Percentiles rank a stretch among this genome's conserved stretches.
Evolutionary conservation across 2,797 vertebrate species (phyloP).

Genomic region (Telmatherina bonti): DNA sequence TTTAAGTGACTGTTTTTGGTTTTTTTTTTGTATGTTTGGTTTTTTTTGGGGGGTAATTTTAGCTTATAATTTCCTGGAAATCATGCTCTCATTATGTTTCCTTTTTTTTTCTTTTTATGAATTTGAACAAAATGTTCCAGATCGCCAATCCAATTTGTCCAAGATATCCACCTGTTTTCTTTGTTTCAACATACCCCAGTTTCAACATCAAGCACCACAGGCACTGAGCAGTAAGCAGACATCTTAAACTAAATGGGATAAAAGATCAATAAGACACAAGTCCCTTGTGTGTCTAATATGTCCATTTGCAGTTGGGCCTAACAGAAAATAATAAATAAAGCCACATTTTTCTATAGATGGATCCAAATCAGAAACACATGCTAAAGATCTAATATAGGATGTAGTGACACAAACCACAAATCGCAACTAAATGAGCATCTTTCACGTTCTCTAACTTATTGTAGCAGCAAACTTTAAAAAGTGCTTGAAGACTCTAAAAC

Average conservation of each 20-base stretch:
- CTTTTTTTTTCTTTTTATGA: background rate
- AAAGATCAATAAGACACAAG: background rate
- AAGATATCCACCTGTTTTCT: slow-evolving; percentile 7
- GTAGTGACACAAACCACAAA: background rate
- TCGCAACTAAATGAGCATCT: background rate
- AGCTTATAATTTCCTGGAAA: background rate
- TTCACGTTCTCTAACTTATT: too few species aligned
- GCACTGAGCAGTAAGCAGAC: background rate
- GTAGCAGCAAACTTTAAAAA: too few species aligned
- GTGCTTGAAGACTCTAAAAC: too few species aligned
- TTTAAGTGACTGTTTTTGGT: too few species aligned
- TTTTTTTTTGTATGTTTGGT: background rate
- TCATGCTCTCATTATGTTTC: background rate
- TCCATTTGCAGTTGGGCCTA: background rate
- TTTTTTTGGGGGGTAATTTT: slow-evolving; percentile 2
- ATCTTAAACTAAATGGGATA: background rate
- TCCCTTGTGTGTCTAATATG: background rate
- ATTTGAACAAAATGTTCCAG: background rate
- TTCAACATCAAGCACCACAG: background rate
- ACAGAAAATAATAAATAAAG: background rate
- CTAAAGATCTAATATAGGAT: background rate
- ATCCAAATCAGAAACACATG: background rate
- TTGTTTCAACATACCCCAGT: slow-evolving; percentile 1
- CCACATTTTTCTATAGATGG: background rate
- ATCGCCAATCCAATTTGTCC: background rate